Conservation (phyloP, 2,113 vertebrate species). For the Mus pahari region DNA sequence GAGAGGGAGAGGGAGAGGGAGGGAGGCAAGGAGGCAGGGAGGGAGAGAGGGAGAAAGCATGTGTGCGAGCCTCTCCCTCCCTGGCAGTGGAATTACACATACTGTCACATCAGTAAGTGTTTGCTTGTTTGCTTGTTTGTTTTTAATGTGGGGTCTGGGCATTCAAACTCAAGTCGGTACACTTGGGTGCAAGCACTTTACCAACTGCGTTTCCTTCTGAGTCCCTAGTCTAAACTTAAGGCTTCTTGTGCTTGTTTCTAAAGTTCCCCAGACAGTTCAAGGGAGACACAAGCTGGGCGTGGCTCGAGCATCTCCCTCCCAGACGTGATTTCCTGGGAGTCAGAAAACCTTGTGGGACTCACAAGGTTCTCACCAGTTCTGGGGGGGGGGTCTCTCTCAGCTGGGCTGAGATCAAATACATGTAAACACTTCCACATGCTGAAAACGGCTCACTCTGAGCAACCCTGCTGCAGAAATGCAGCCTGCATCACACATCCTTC, state of each 20-base stretch:
- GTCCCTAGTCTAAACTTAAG: background rate
- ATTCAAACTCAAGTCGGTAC: background rate
- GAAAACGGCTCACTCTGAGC: background rate
- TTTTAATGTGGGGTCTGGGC: background rate
- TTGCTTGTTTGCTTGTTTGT: background rate
- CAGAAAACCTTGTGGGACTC: background rate
- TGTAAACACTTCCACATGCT: background rate
- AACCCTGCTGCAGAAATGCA: background rate
- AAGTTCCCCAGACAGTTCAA: background rate
- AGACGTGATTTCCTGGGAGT: background rate
- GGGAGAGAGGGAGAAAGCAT: background rate
- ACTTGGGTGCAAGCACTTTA: background rate
- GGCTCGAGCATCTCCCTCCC: background rate
- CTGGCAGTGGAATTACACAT: background rate
- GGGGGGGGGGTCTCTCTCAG: background rate
- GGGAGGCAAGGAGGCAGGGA: background rate
- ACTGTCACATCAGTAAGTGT: background rate
- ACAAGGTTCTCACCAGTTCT: background rate
- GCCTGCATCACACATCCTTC: background rate
- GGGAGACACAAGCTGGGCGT: background rate
- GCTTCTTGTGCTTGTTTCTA: background rate
- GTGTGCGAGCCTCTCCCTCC: background rate
- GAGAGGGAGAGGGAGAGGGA: background rate
- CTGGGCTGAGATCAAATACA: conserved; percentile 22
- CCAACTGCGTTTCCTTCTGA: background rate